Evolutionary conservation across 1,140 invertebrate species (phyloP).

Genomic region (Alviniconcha marisindica): DNA sequence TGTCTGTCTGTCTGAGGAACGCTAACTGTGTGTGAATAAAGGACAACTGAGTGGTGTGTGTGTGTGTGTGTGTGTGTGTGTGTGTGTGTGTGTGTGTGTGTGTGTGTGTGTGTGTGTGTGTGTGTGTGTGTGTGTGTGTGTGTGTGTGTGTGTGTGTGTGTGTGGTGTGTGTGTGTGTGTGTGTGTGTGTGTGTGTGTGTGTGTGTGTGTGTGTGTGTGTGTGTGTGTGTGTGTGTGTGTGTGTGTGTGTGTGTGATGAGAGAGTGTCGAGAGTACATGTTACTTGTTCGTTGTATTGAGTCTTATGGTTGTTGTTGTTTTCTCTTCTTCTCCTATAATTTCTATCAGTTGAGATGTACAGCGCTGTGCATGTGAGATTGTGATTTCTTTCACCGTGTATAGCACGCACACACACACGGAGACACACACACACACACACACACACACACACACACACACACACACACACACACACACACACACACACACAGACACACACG

Average conservation of each 20-base stretch:
- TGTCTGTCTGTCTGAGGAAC: neutral
- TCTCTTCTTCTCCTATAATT: too few relatives aligned
- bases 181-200: neutral
- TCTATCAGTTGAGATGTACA: too few relatives aligned
- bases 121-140: neutral
- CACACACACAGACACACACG: too few relatives aligned
- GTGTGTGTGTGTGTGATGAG: too few relatives aligned
- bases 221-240: too few relatives aligned
- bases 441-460: neutral
- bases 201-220: neutral
- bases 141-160: neutral
- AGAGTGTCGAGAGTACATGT: too few relatives aligned
- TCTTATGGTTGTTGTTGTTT: too few relatives aligned
- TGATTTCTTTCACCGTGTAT: too few relatives aligned
- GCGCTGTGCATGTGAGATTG: too few relatives aligned
- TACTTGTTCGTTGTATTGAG: too few relatives aligned
- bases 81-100: neutral
- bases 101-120: constrained; percentile 13
- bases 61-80: neutral
- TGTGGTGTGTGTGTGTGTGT: neutral
- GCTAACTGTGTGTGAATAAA: neutral
- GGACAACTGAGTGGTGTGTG: neutral
- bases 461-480: neutral
- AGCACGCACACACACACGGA: neutral
- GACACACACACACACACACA: constrained; percentile 1